Conservation (phyloP, 2,888 invertebrate species). For the Stenchaetothrips biformis region DNA sequence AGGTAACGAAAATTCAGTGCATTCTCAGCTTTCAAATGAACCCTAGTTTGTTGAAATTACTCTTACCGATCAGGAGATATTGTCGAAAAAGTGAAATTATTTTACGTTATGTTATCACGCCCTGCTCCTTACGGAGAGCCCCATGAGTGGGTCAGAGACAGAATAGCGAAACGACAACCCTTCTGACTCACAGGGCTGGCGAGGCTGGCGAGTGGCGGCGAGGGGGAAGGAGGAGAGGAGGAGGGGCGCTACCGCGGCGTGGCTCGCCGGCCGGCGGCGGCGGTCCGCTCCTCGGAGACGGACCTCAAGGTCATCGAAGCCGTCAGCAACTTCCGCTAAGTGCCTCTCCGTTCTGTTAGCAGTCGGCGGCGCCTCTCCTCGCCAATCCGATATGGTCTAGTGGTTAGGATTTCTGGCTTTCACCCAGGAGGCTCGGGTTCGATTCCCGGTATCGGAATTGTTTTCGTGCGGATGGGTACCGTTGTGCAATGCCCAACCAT, state of each 20-base stretch:
- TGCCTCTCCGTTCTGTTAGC: not conserved
- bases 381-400: constrained; percentile 7
- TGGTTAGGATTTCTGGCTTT: not conserved
- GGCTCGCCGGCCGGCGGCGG: not conserved
- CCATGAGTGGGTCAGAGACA: no score
- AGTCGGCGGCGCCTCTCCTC: no score
- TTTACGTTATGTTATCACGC: no score
- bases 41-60: no score
- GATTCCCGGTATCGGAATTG: constrained; percentile 62
- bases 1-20: no score
- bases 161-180: no score
- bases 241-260: not conserved
- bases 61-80: no score
- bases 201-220: not conserved
- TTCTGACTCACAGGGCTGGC: no score
- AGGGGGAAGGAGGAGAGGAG: not conserved
- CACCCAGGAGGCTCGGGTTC: constrained; percentile 71
- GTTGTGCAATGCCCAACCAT: not conserved
- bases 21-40: no score
- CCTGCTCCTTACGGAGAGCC: no score
- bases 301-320: not conserved
- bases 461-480: not conserved
- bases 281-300: no score
- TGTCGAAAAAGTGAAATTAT: no score
- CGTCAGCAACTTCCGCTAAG: not conserved